Base-by-base conservation (phyloP, 2,113 vertebrate species). In the Fregetta grallaria region DNA sequence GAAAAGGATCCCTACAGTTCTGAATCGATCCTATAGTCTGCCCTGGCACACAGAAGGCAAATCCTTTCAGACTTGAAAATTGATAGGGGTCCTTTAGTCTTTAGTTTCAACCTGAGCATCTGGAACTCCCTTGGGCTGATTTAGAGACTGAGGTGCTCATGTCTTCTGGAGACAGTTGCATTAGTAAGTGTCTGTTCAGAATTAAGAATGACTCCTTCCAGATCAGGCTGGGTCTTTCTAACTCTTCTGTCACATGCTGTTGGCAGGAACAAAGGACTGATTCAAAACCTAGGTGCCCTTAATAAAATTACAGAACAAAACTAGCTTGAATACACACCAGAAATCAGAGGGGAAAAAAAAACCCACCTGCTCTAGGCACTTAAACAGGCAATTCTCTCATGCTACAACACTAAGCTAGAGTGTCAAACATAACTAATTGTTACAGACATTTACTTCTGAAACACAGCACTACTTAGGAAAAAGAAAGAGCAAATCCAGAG, bases 121-220 rank as follows among this genome's bases (percentile, higher is more conserved):
- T 76, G 63, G 59, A 89, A 86, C 30, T 87, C 52, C 44, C 40
- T 18, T 87, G 32, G 34, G 66, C n/a, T 93, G 78, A 84, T 81
- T 88, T 50, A 81, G 70, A 53, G 61, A 71, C 52, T n/a, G 44
- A 83, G 47, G 56, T 72, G 56, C 36, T 84, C 38, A 20, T 10
- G 16, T 45, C 45, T 96, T 79, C 62, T 17, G 30, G 36, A 77
- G 49, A 59, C 17, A 25, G 65, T 32, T 86, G 30, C 34, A 61
- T 90, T 74, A 88, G 21, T 66, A 70, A 63, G 26, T 5, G 12
- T 50, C 83, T 93, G 66, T 65, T 77, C 6, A 91, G 79, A 96
- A 90, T 59, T 63, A 71, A 36, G 76, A 86, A 95, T 45, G 68
- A 95, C 83, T 97, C 81, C 86, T 95, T 84, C 76, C 38, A 44